Conservation (phyloP, 2,797 vertebrate species). For the Erethizon dorsatum region DNA sequence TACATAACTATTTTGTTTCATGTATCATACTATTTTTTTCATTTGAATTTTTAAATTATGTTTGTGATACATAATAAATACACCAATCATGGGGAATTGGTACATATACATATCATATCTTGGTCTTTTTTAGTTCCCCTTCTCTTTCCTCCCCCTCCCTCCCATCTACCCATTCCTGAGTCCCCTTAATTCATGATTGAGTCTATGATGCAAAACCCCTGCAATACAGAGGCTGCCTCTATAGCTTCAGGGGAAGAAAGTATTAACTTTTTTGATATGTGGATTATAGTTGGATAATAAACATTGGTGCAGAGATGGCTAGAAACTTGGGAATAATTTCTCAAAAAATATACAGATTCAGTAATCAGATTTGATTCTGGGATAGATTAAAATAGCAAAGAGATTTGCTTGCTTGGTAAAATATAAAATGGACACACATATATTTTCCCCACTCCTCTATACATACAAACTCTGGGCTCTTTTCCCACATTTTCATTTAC, state of each 20-base stretch:
- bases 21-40: background rate
- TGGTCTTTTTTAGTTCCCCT: background rate
- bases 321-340: constrained; percentile 1
- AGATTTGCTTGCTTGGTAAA: constrained; percentile 36
- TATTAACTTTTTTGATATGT: background rate
- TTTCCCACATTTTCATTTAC: background rate
- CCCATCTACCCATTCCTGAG: background rate
- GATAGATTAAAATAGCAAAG: constrained; percentile 5
- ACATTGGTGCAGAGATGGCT: background rate
- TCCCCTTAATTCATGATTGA: background rate
- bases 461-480: background rate
- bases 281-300: background rate
- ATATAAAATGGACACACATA: background rate
- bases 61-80: background rate
- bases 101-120: no score
- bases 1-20: background rate
- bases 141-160: background rate
- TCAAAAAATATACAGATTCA: constrained; percentile 6
- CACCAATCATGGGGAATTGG: background rate
- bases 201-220: background rate
- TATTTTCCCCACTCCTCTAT: background rate
- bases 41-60: background rate
- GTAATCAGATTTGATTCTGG: background rate
- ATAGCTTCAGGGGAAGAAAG: background rate
- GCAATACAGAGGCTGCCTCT: background rate